A percentile compares a stretch with the other conserved stretches of the same genome.
Evolutionary conservation across 2,888 invertebrate species (phyloP).

Genomic region (Ophion costatus): DNA sequence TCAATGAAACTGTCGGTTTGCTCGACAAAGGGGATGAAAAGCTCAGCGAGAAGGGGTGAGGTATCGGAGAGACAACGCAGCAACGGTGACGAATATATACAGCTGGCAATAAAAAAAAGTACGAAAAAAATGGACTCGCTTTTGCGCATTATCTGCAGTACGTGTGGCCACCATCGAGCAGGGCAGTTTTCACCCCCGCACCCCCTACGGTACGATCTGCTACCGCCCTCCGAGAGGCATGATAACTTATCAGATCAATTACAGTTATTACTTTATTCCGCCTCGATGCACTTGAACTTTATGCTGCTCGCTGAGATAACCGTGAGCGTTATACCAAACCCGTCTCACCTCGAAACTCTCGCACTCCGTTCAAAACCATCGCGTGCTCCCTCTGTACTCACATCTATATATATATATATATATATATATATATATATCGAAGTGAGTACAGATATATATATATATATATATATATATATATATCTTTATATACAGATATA

Average conservation of each 20-base stretch:
- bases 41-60: neutral
- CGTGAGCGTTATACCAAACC: conserved; percentile 45
- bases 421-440: neutral
- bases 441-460: too few species aligned
- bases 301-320: conserved; percentile 75
- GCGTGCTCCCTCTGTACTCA: conserved; percentile 7
- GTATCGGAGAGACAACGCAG: neutral
- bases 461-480: too few species aligned
- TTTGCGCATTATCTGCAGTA: conserved; percentile 46
- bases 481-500: too few species aligned
- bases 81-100: conserved; percentile 21
- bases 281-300: conserved; percentile 78
- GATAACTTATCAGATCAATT: conserved; percentile 82
- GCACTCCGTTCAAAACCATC: conserved; percentile 35
- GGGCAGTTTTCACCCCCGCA: conserved; percentile 9
- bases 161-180: conserved; percentile 29
- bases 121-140: neutral
- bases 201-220: conserved; percentile 28
- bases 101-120: conserved; percentile 26
- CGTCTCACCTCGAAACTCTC: conserved; percentile 36
- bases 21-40: neutral
- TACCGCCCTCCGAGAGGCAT: conserved; percentile 61
- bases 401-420: neutral
- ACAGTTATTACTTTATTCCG: conserved; percentile 81
- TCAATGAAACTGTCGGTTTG: neutral